Evolutionary conservation across 2,797 vertebrate species (phyloP).

Genomic region (Anguilla anguilla): DNA sequence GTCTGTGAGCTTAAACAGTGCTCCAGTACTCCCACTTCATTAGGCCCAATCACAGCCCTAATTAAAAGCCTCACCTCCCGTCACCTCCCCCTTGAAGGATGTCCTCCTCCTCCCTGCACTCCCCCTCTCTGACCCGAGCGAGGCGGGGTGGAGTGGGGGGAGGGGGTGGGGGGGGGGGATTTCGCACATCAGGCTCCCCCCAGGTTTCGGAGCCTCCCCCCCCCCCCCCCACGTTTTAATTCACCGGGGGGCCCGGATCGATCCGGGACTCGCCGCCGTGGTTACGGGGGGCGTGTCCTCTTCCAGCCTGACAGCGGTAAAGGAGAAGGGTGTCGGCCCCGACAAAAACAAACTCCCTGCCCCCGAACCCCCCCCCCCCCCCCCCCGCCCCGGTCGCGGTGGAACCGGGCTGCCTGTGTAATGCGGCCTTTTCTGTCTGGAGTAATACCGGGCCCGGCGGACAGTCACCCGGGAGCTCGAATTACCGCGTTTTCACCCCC

Average conservation of each 20-base stretch:
- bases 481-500: not conserved
- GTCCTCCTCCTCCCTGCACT: not conserved
- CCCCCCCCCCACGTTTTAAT: not conserved
- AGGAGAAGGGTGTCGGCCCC: not conserved
- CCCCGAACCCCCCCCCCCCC: not conserved
- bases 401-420: not conserved
- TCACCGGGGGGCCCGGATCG: not conserved
- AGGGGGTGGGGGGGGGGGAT: too few relatives aligned
- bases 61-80: slow-evolving; percentile 36
- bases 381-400: not conserved
- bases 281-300: not conserved
- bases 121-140: not conserved
- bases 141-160: too few relatives aligned
- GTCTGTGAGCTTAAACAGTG: not conserved
- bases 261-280: not conserved
- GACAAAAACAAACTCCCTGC: not conserved
- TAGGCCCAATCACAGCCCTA: slow-evolving; percentile 34
- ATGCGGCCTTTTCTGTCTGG: not conserved
- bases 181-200: too few relatives aligned
- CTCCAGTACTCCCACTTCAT: slow-evolving; percentile 40
- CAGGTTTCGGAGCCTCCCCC: too few relatives aligned
- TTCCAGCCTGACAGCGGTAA: not conserved
- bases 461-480: not conserved
- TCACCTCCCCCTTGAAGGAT: not conserved
- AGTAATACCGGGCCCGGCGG: not conserved